Percentiles rank a stretch among this genome's conserved stretches.
Evolutionary conservation across 2,113 vertebrate species (phyloP).

Genomic region (Lamprotornis superbus): DNA sequence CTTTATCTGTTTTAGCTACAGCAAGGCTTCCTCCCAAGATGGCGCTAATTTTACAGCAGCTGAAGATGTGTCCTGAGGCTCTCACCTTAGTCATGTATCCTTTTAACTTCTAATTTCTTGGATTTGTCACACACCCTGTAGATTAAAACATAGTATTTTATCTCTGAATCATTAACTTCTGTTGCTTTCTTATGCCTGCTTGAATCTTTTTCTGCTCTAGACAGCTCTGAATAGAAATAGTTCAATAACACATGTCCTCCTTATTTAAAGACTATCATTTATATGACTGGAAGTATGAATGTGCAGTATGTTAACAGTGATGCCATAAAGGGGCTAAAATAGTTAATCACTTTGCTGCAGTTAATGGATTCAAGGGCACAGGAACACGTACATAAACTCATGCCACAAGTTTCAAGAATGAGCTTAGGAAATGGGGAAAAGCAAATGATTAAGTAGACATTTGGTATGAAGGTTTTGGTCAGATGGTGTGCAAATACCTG

Average conservation of each 20-base stretch:
- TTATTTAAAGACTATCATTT: constrained; percentile 68
- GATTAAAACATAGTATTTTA: constrained; percentile 66
- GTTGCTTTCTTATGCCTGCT: constrained; percentile 43
- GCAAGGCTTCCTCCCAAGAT: neutral
- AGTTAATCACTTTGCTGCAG: constrained; percentile 69
- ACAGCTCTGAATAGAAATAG: constrained; percentile 72
- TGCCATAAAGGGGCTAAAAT: constrained; percentile 73
- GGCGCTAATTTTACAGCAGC: neutral
- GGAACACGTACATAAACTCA: neutral
- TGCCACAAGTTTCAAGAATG: neutral
- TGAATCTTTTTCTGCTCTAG: constrained; percentile 58
- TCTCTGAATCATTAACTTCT: constrained; percentile 69
- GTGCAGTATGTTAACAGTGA: constrained; percentile 69
- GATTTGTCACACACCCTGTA: constrained; percentile 36
- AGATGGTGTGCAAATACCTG: accelerated
- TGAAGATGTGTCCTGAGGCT: neutral
- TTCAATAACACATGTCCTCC: constrained; percentile 72
- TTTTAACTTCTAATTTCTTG: constrained; percentile 25
- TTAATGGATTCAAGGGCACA: constrained; percentile 74
- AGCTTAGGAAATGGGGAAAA: neutral
- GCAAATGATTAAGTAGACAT: neutral
- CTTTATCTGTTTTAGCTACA: neutral
- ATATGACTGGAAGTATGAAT: constrained; percentile 67
- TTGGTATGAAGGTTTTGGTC: neutral
- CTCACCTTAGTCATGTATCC: neutral